Percentiles rank a stretch among this genome's conserved stretches.
These are phyloP conservation scores for Dryocosmus kuriphilus DNA, from an alignment of 2,888 invertebrate genomes.

Conservation along the genomic window DNA sequence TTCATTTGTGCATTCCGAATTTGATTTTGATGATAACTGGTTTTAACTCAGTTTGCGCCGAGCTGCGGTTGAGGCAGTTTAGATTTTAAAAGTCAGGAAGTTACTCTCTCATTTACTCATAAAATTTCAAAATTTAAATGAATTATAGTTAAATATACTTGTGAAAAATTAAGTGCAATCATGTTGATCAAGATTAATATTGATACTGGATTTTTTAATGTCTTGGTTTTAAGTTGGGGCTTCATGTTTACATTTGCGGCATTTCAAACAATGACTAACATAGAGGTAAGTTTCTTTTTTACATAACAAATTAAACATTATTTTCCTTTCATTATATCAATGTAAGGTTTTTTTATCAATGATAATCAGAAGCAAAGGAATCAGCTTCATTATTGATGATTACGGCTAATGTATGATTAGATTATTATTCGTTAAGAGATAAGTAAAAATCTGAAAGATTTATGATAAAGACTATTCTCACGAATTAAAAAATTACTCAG, in stretches of 20 bases:
- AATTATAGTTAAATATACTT: neutral
- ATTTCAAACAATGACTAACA: slow-evolving; percentile 28
- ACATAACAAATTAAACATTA: too few species aligned
- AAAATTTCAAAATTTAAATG: too few species aligned
- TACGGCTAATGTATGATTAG: too few species aligned
- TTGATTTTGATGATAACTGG: neutral
- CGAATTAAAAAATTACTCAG: too few species aligned
- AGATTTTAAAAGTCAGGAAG: neutral
- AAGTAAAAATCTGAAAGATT: too few species aligned
- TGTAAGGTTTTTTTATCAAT: too few species aligned
- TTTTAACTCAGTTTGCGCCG: slow-evolving; percentile 8
- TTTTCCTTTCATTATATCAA: too few species aligned
- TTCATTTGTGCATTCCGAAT: too few species aligned
- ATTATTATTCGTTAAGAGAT: too few species aligned
- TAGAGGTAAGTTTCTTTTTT: slow-evolving; percentile 14
- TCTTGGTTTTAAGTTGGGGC: slow-evolving; percentile 28
- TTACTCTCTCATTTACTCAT: neutral
- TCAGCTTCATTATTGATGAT: too few species aligned
- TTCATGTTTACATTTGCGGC: slow-evolving; percentile 32
- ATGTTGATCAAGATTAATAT: slow-evolving; percentile 9
- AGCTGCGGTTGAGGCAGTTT: neutral
- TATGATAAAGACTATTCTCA: too few species aligned
- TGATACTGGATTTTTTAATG: neutral
- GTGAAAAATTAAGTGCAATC: neutral
- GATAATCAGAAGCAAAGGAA: too few species aligned